Evolutionary conservation across 2,888 invertebrate species (phyloP).

Genomic region (Lasioglossum marginatum): DNA sequence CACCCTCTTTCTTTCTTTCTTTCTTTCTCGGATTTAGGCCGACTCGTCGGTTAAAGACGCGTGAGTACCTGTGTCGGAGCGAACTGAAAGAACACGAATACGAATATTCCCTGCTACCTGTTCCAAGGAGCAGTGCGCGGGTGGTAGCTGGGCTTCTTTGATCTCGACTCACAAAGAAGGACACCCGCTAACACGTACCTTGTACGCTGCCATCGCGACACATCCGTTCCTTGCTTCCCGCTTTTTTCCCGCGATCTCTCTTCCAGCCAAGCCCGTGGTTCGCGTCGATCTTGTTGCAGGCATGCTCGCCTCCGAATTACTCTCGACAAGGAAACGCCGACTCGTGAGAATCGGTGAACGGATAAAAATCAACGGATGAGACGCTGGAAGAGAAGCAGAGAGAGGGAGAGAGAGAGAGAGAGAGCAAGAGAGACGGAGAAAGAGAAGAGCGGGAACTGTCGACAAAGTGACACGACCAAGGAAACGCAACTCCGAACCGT

Average conservation of each 20-base stretch:
- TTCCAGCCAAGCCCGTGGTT: not conserved
- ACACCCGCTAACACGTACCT: conserved; percentile 38
- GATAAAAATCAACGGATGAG: not conserved
- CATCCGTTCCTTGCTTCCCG: conserved; percentile 4
- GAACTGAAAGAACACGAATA: conserved; percentile 39
- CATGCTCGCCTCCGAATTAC: not conserved
- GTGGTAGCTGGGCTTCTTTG: conserved; percentile 67
- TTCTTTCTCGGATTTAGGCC: conserved; percentile 38
- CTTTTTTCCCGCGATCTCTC: not conserved
- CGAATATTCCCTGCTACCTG: conserved; percentile 50
- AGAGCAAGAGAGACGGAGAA: not conserved
- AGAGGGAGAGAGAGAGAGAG: not conserved
- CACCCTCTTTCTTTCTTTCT: conserved; percentile 64
- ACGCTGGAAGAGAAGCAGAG: not conserved
- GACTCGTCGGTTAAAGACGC: conserved; percentile 4
- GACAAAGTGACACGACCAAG: not conserved
- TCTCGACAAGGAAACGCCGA: not conserved
- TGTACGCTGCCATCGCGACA: conserved; percentile 2
- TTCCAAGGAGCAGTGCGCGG: conserved; percentile 60
- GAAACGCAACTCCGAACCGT: not conserved
- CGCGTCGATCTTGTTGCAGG: not conserved
- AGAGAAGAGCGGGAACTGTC: not conserved
- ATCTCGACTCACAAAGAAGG: conserved; percentile 59
- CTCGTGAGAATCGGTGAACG: not conserved
- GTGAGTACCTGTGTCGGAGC: conserved; percentile 60